Base-by-base conservation (phyloP, 92 coral and sea anemone species). In the Epizoanthus rinbou region DNA sequence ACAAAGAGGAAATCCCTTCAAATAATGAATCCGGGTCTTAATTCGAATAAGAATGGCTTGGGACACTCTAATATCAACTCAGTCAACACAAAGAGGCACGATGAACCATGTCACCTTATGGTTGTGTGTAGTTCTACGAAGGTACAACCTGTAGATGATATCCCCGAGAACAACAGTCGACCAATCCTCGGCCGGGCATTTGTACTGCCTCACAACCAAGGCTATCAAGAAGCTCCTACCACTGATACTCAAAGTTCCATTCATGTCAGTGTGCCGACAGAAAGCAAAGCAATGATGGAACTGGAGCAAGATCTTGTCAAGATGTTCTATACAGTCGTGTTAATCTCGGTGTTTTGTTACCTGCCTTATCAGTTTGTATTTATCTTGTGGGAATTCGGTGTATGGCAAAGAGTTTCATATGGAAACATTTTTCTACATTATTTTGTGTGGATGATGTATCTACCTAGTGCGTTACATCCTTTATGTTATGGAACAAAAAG, bases 321-420 rank as follows among this genome's bases (percentile, higher is more conserved):
- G 68, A 93, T 93, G 97, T 86, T 93, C 73, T 93, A 93, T 78
- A 89, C 86, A 25, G 88, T 93, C 14, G 90, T 93, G 56, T 54
- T 93, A 7, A 79, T 88, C 33, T 93, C 91, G 67, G 79, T 93
- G 35, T 59, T 85, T 10, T 91, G 87, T 31, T 93, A 93, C 80
- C 56, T 91, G 33, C 97, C 97, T 21, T 91, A 86, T 60, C 94
- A 93, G 37, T 62, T 87, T 33, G 76, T 84, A 80, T 86, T 79
- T 75, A 54, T 93, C 50, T 69, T 86, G 7, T 35, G 86, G 68
- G 54, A 81, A 11, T 7, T 57, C 57, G 54, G 35, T n/a, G 45
- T 78, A 5, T 78, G 82, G 82, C 69, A 78, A 57, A n/a, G 18
- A 37, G 21, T 54, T 54, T 21, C 35, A 33, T 43, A 59, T 37